Evolutionary conservation across 2,797 vertebrate species (phyloP).

Genomic region (Miichthys miiuy): DNA sequence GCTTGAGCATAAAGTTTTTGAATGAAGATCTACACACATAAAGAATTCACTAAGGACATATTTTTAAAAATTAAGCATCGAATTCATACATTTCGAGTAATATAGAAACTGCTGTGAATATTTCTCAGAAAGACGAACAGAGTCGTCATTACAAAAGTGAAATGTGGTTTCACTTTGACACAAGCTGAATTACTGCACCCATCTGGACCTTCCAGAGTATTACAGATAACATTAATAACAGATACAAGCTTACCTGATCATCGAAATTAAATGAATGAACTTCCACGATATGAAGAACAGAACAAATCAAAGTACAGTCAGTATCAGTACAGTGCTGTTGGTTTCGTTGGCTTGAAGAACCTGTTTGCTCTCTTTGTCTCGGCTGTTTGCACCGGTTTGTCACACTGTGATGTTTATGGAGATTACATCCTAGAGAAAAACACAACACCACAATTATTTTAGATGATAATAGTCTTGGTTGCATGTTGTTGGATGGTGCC

Average conservation of each 20-base stretch:
- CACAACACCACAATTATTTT: neutral
- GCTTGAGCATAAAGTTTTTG: neutral
- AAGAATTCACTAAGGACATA: neutral
- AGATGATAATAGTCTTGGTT: neutral
- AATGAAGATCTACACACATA: neutral
- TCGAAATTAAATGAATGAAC: neutral
- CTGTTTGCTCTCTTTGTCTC: neutral
- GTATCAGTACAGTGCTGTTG: neutral
- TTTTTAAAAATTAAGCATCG: neutral
- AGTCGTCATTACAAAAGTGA: constrained; percentile 21
- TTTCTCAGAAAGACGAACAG: neutral
- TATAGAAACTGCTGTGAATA: neutral
- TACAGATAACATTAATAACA: neutral
- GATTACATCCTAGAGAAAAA: neutral
- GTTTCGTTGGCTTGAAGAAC: neutral
- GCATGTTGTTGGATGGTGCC: neutral
- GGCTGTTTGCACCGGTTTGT: neutral
- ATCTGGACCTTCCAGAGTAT: neutral
- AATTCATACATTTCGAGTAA: neutral
- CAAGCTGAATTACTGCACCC: neutral
- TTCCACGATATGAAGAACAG: neutral
- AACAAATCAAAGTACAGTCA: neutral
- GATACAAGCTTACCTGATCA: neutral
- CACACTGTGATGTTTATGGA: too few relatives aligned
- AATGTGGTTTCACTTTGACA: neutral